A percentile compares a stretch with the other conserved stretches of the same genome.
Conservation (phyloP, 1,140 invertebrate genomes). For the Drosophila yakuba region DNA sequence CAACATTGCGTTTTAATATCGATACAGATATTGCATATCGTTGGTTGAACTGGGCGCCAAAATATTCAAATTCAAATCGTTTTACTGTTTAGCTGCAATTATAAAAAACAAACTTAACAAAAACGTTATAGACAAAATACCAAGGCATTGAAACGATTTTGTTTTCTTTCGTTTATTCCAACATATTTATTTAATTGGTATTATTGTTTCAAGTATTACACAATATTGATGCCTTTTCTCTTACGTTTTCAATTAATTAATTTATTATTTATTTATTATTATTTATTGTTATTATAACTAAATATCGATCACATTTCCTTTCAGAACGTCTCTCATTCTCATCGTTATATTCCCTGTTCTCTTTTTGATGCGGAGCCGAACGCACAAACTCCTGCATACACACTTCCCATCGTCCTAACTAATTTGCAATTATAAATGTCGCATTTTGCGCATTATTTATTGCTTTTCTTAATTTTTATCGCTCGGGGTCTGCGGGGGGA, state of each 20-base stretch:
- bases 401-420: conserved; percentile 27
- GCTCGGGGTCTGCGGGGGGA: conserved; percentile 11
- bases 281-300: conserved; percentile 61
- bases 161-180: conserved; percentile 62
- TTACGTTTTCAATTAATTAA: conserved; percentile 63
- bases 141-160: conserved; percentile 1
- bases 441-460: conserved; percentile 33
- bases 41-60: too few species aligned
- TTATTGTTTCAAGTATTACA: conserved; percentile 71
- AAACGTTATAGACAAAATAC: too few species aligned
- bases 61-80: too few species aligned
- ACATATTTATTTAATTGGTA: conserved; percentile 68
- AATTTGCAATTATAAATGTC: conserved; percentile 47
- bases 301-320: conserved; percentile 84
- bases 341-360: conserved; percentile 66
- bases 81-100: too few species aligned
- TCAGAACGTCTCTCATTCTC: conserved; percentile 71
- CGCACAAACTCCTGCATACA: conserved; percentile 38
- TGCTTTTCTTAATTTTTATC: conserved; percentile 24
- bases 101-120: too few species aligned
- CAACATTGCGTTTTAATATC: too few species aligned
- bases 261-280: conserved; percentile 64
- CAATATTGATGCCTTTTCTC: conserved; percentile 65
- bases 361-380: conserved; percentile 62
- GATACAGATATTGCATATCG: too few species aligned